Conservation (phyloP, 2,113 vertebrate species). For the Pachyramphus minor region DNA sequence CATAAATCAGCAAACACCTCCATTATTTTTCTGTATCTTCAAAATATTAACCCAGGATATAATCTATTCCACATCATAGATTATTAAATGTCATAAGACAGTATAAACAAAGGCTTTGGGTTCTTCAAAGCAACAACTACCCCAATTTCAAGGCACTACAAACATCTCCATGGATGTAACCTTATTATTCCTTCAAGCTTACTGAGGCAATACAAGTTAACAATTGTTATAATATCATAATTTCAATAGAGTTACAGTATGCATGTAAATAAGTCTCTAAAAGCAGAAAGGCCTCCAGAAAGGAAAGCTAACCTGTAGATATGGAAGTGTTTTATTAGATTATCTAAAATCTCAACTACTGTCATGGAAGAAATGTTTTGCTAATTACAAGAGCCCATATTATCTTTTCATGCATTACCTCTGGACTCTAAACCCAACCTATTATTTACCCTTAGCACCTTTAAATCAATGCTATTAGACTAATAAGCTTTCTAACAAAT, state of each 20-base stretch:
- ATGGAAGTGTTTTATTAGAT: background rate
- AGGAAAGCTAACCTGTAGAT: background rate
- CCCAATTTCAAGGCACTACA: background rate
- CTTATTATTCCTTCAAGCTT: background rate
- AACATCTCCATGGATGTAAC: background rate
- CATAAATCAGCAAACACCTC: background rate
- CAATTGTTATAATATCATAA: background rate
- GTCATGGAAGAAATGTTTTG: background rate
- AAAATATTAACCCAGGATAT: background rate
- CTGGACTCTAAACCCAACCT: background rate
- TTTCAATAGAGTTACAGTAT: background rate
- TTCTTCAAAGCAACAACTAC: background rate
- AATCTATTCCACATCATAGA: background rate
- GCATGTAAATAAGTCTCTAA: background rate
- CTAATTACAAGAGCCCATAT: background rate
- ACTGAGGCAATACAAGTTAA: background rate
- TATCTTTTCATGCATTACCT: background rate
- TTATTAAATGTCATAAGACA: background rate
- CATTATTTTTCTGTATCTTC: background rate
- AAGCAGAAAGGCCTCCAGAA: background rate
- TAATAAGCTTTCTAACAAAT: background rate
- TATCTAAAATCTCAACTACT: background rate
- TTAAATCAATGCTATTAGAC: background rate
- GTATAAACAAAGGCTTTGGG: background rate
- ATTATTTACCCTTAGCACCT: background rate